Evolutionary conservation across 2,888 invertebrate species (phyloP), one percentile per base, ranked within the genome.

Genomic region (Harpalus rubripes): DNA sequence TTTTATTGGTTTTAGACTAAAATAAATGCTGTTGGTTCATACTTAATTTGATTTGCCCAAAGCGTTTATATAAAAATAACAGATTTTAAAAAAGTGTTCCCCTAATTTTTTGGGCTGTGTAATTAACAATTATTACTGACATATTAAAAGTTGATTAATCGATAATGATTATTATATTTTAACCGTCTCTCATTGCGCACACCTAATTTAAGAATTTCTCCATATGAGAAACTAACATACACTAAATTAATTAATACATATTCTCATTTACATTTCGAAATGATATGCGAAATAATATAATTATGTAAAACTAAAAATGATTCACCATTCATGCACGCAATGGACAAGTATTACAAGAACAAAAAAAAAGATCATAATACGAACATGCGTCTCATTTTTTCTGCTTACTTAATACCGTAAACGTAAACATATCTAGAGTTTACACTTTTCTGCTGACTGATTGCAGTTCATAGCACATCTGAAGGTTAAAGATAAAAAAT

Each of bases 401-500:
- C 68, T 68, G 41, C 68, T 68, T 68, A 68, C 68, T 15, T 68
- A 39, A 68, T 15, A 32, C 68, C 39, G 68, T 68, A 68, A 39
- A 63, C 26, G 5, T 32, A 32, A 5, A 32, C 32, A 26, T 63
- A 44, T 56, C 74, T 74, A 52, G 44, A 44, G 78, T 56, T 78
- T 58, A 78, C 56, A 58, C 58, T 32, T 44, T 52, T 56, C 52
- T 16, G 78, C 78, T 78, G 78, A 78, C 56, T 58, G 26, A 16
- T 26, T 78, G 15, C 58, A 22, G 52, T 56, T 26, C 52, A 12
- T 78, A 78, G 78, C 78, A 39, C 56, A 22, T 78, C 56, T 78
- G 78, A 78, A 78, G 78, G 78, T 78, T 78, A 78, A 56, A 52
- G 78, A 78, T 78, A 78, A 78, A 58, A 78, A 78, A 18, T 58